Evolutionary conservation across 2,113 vertebrate genomes (phyloP), one percentile per base, ranked within the genome.

Genomic region (Turdus rufiventris): DNA sequence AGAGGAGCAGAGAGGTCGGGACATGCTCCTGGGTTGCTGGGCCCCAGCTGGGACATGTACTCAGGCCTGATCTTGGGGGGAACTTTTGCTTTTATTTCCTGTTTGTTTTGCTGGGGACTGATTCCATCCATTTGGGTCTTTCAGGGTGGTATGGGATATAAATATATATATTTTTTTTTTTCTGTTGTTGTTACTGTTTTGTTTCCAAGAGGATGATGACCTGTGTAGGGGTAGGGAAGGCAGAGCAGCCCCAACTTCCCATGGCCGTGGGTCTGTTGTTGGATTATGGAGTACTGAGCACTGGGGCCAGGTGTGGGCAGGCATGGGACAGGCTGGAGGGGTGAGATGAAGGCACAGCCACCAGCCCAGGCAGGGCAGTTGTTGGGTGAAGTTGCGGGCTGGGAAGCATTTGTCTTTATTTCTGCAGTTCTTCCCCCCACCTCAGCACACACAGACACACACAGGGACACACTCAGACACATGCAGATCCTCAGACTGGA

Each of bases 111-210:
- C 14, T 89, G 51, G 75, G 56, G 54, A 57, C 83, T 1, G 1
- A 65, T 83, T 94, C 78, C 60, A 18, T 90, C 48, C 71, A 58
- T 82, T 73, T 95, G 77, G 78, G 79, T 91, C 75, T 91, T 94
- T 92, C 74, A 81, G 88, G 82, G 87, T 89, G 91, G 93, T 78
- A 67, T 2, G 62, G 78, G 88, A 93, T 6, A 89, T 24, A 85
- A 85, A 96, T 84, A 95, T 91, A 94, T 82, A 92, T 91, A 66
- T 82, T 54, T 66, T 28, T 60, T 28, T 60, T 89, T 76, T 91
- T 38, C 50, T 0, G 1, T 87, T 92, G 60, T 96, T 92, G 61
- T 93, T 88, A 51, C 74, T 77, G 63, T 94, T 96, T 91, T 88
- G 70, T 96, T 97, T 96, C 68, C 58, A 43, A 78, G 81, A 94